Base-by-base conservation (phyloP, 2,888 invertebrate genomes). In the Altica lythri region DNA sequence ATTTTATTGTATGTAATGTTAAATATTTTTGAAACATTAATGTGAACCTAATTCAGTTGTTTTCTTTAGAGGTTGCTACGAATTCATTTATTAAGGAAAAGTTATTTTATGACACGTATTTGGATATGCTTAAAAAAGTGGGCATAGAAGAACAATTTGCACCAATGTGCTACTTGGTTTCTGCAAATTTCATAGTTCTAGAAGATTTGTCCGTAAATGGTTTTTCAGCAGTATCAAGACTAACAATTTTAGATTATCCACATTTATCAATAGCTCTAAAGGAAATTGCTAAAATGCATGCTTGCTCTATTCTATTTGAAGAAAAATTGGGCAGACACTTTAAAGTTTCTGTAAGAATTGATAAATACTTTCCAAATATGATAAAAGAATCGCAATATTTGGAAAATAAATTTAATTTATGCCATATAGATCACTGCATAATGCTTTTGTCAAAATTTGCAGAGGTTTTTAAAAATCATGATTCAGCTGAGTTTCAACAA, bases 31-130 rank as follows among this genome's bases (percentile, higher is more conserved):
- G n/a, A n/a, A n/a, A n/a, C n/a, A n/a, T n/a, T n/a, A n/a, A n/a
- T n/a, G n/a, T n/a, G n/a, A n/a, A n/a, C n/a, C n/a, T n/a, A n/a
- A n/a, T n/a, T n/a, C n/a, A n/a, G n/a, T n/a, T n/a, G n/a, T n/a
- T n/a, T n/a, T n/a, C n/a, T n/a, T n/a, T n/a, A n/a, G n/a, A n/a
- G n/a, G 55, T 61, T 18, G 63, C 43, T 6, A 12, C 3, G 9
- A 6, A 32, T 2, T 46, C 59, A 2, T 68, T 68, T 49, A 60
- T 59, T 37, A 68, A 68, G 44, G 70, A 70, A 55, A 50, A 60
- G 12, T 65, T 66, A 0, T 76, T 81, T 18, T 82, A 79, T 57
- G 66, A 70, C 32, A 57, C 46, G 1, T 64, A 77, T 44, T 63
- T 81, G 2, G 61, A 79, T 1, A 22, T 50, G 47, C 22, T 57